Evolutionary conservation across 2,113 vertebrate species (phyloP).

Genomic region (Nannospalax galili): DNA sequence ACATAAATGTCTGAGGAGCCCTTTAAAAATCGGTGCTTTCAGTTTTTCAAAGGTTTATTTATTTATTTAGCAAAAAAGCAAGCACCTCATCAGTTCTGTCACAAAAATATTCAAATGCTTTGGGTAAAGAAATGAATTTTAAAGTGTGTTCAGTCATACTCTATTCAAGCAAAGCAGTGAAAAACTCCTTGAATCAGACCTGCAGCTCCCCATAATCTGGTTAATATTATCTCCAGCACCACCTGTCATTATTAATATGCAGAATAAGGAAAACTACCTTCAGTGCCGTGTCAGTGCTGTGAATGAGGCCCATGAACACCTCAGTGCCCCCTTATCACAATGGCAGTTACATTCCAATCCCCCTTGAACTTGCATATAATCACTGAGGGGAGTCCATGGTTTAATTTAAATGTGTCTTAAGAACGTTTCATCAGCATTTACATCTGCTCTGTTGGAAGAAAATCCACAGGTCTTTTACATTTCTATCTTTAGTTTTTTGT

Average conservation of each 20-base stretch:
- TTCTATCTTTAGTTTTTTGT: constrained; percentile 36
- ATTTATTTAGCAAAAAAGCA: constrained; percentile 72
- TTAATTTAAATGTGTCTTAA: constrained; percentile 78
- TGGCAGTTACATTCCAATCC: constrained; percentile 67
- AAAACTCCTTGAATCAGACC: constrained; percentile 83
- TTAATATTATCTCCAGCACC: constrained; percentile 86
- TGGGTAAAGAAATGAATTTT: constrained; percentile 84
- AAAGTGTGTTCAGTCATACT: constrained; percentile 83
- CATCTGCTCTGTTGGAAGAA: constrained; percentile 24
- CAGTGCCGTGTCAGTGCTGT: constrained; percentile 26
- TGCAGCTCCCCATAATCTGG: constrained; percentile 84
- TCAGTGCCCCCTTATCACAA: constrained; percentile 66
- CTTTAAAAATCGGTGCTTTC: constrained; percentile 78
- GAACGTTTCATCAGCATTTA: constrained; percentile 66
- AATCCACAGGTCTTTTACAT: constrained; percentile 69
- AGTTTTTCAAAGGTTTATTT: constrained; percentile 81
- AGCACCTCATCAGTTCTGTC: constrained; percentile 80
- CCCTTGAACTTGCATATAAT: constrained; percentile 68
- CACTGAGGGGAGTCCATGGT: constrained; percentile 59
- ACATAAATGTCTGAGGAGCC: constrained; percentile 72
- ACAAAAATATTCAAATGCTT: constrained; percentile 82
- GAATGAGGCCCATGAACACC: constrained; percentile 68
- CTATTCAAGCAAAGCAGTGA: constrained; percentile 72
- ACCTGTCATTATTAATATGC: constrained; percentile 86
- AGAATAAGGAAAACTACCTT: constrained; percentile 76